Percentiles rank a stretch among this genome's conserved stretches.
Evolutionary conservation across 2,888 invertebrate genomes (phyloP).

Genomic region (Mimachlamys varia): DNA sequence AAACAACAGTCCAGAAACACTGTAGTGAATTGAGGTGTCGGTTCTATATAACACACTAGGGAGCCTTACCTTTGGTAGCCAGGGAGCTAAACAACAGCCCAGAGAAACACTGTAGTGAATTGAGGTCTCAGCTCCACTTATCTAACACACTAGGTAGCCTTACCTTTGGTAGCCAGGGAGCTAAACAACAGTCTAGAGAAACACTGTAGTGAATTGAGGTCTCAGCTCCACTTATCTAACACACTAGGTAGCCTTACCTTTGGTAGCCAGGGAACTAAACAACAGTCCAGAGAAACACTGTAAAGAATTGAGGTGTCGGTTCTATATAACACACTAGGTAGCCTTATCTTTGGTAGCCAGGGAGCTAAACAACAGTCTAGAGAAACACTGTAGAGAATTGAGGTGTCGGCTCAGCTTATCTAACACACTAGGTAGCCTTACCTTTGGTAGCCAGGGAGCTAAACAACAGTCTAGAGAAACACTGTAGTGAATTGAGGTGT

Average conservation of each 20-base stretch:
- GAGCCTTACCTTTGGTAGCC: slow-evolving; percentile 74
- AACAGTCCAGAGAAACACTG: slow-evolving; percentile 83
- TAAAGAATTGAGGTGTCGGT: slow-evolving; percentile 83
- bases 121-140: slow-evolving; percentile 85
- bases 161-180: slow-evolving; percentile 79
- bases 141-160: slow-evolving; percentile 57
- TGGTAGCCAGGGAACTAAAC: slow-evolving; percentile 80
- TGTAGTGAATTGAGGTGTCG: slow-evolving; percentile 84
- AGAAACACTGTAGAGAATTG: slow-evolving; percentile 83
- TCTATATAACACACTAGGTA: slow-evolving; percentile 83
- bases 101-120: slow-evolving; percentile 83
- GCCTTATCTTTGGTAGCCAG: slow-evolving; percentile 78
- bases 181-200: slow-evolving; percentile 82
- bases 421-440: slow-evolving; percentile 44
- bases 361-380: slow-evolving; percentile 82
- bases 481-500: slow-evolving; percentile 84
- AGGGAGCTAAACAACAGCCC: slow-evolving; percentile 82
- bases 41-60: slow-evolving; percentile 83
- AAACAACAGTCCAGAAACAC: slow-evolving; percentile 82
- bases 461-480: slow-evolving; percentile 82
- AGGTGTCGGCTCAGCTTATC: slow-evolving; percentile 85
- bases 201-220: slow-evolving; percentile 84
- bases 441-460: slow-evolving; percentile 80
- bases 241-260: slow-evolving; percentile 56
- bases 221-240: slow-evolving; percentile 86